Conservation (phyloP, 2,797 vertebrate genomes). For the Sternarchorhynchus goeldii region DNA sequence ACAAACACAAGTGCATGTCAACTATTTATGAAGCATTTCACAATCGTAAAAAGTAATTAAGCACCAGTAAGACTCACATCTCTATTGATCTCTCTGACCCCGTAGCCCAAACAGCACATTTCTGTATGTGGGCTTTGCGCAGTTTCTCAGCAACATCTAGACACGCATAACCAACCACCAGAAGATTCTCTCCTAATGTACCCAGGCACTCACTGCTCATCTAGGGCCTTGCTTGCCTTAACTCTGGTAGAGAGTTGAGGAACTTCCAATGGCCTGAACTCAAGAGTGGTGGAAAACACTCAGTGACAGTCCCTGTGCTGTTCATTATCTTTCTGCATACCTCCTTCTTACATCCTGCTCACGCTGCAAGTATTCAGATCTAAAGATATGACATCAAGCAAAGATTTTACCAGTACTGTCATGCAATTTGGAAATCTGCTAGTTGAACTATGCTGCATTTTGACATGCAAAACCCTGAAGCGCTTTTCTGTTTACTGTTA, state of each 20-base stretch:
- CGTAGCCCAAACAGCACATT: constrained; percentile 84
- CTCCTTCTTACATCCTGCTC: too few species aligned
- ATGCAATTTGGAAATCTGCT: too few species aligned
- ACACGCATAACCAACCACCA: neutral
- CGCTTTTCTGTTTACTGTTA: constrained; percentile 5
- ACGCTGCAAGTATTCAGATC: too few species aligned
- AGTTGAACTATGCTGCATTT: neutral
- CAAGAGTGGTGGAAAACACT: constrained; percentile 65
- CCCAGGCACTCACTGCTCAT: constrained; percentile 84
- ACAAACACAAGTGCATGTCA: neutral
- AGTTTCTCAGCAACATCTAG: constrained; percentile 88
- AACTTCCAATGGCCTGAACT: constrained; percentile 91
- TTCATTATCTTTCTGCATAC: too few species aligned
- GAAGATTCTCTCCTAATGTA: neutral
- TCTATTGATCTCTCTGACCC: constrained; percentile 80
- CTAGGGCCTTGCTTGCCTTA: constrained; percentile 82
- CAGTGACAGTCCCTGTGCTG: too few species aligned
- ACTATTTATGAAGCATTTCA: neutral
- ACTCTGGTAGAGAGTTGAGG: constrained; percentile 76
- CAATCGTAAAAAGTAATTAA: neutral
- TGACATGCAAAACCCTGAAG: neutral
- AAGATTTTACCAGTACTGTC: too few species aligned
- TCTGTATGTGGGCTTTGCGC: constrained; percentile 87
- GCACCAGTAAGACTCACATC: constrained; percentile 73
- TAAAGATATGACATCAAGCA: too few species aligned